Evolutionary conservation across 2,113 vertebrate genomes (phyloP).

Genomic region (Dicaeum eximium): DNA sequence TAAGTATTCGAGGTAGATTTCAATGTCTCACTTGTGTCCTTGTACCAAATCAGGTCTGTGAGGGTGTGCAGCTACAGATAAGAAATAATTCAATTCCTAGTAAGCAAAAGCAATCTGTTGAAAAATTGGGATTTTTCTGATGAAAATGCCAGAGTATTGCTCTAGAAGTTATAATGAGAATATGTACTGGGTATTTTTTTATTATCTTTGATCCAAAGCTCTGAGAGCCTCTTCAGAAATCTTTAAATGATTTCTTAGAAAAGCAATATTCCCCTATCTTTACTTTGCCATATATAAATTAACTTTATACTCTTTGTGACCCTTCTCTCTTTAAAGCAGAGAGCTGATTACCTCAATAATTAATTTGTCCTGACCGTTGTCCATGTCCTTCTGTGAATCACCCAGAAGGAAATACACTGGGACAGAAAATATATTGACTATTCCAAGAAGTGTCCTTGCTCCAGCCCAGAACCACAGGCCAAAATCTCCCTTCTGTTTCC

Average conservation of each 20-base stretch:
- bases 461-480: background rate
- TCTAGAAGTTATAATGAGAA: background rate
- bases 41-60: background rate
- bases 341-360: background rate
- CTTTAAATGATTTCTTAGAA: background rate
- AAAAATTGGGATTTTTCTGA: background rate
- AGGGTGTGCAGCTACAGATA: background rate
- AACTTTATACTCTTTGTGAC: background rate
- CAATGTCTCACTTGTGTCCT: background rate
- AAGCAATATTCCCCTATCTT: background rate
- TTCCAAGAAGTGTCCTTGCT: background rate
- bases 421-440: background rate
- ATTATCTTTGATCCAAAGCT: background rate
- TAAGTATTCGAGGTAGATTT: background rate
- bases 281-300: background rate
- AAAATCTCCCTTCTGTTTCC: background rate
- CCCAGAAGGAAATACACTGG: background rate
- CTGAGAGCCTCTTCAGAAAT: background rate
- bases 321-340: background rate
- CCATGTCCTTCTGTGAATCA: background rate
- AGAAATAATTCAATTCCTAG: background rate
- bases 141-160: background rate
- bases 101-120: background rate
- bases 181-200: background rate
- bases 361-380: background rate